Evolutionary conservation across 2,888 invertebrate species (phyloP), one percentile per base, ranked within the genome.

Genomic region (Neoascia interrupta): DNA sequence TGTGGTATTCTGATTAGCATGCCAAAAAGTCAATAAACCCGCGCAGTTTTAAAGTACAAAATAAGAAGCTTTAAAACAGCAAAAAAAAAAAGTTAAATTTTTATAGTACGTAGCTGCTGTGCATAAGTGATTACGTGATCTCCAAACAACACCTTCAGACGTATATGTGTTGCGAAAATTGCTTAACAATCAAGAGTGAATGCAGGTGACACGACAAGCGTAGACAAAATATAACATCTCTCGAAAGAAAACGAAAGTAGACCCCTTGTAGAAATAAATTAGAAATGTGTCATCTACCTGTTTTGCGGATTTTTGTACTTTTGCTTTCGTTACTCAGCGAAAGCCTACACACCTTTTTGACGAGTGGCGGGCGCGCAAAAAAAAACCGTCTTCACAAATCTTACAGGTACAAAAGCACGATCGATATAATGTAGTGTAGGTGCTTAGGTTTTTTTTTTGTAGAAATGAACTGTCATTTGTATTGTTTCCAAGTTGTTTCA

Each of bases 241-340:
- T 16, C n/a, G n/a, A 28, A 51, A 43, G 69, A 75, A 75, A 75
- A 49, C 31, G 69, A 75, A 75, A 75, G 75, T 68, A 53, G 60
- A 34, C 18, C 21, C 21, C 28, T 26, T 41, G n/a, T 45, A 68
- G 60, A 74, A 39, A 6, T 15, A 41, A 39, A 61, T 56, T 69
- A 54, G 61, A 56, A 43, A 69, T 75, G 69, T 51, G 56, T 75
- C 75, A 69, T 49, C 54, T 75, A 63, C 72, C 63, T 69, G 60
- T 39, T 45, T n/a, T 45, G 36, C 34, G 39, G 31, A 39, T 39
- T 15, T 16, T 28, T 41, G 10, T 47, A 49, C 39, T 63, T 37
- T 21, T 21, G 10, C 21, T 18, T 43, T 43, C 37, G 36, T 61
- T 49, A 41, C 39, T 60, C 41, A 41, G 51, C 58, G 41, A 69